Evolutionary conservation across 2,113 vertebrate genomes (phyloP).

Genomic region (Oreochromis tanganicae): DNA sequence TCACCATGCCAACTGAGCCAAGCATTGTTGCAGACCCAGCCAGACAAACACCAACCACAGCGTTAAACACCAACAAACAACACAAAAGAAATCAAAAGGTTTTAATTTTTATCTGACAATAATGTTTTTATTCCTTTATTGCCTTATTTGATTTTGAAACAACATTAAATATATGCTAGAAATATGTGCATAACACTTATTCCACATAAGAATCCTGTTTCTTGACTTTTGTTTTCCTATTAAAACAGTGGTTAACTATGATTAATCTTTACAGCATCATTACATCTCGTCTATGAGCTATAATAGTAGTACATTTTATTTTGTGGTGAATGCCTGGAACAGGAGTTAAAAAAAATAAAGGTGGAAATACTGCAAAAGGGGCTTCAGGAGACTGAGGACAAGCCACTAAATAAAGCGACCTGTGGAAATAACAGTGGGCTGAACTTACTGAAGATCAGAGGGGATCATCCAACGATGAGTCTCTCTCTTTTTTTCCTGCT

Average conservation of each 20-base stretch:
- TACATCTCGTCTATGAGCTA: neutral
- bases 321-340: neutral
- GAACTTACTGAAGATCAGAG: neutral
- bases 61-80: neutral
- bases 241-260: neutral
- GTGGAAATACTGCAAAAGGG: neutral
- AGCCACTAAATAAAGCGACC: neutral
- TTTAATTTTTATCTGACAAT: neutral
- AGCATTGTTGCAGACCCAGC: neutral
- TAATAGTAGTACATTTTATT: neutral
- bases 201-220: neutral
- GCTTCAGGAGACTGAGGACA: neutral
- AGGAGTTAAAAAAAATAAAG: neutral
- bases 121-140: neutral
- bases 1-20: conserved; percentile 17
- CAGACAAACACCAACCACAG: neutral
- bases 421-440: neutral
- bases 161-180: neutral
- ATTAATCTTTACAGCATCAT: neutral
- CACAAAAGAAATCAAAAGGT: neutral
- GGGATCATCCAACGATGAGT: neutral
- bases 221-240: neutral
- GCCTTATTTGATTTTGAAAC: neutral
- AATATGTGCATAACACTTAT: neutral
- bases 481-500: neutral